phyloP scores from a whole-genome alignment of 1,140 invertebrate genomes.

The Eumeta japonica region DNA sequence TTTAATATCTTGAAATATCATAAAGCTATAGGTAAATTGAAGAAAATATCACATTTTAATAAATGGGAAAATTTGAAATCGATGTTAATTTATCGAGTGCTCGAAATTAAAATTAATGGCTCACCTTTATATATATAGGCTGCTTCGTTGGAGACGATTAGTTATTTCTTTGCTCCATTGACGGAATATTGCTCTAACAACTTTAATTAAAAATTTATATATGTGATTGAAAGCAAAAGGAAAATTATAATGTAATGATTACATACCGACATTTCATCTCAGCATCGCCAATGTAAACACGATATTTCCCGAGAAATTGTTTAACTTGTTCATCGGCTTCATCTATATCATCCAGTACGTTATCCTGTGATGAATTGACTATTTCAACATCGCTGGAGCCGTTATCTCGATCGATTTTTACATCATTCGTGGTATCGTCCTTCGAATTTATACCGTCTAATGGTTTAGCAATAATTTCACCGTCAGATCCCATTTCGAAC shows the following conservation, averaged over 20 bases:
- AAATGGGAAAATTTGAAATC: too few species aligned
- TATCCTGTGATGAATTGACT: conserved; percentile 27
- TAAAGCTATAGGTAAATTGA: too few species aligned
- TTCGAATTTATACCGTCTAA: conserved; percentile 23
- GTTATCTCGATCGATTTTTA: conserved; percentile 4
- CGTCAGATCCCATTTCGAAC: conserved; percentile 36
- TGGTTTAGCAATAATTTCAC: conserved; percentile 33
- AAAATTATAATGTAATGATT: neutral
- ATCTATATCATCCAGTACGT: conserved; percentile 39
- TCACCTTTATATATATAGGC: too few species aligned
- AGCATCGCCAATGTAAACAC: conserved; percentile 17
- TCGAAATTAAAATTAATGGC: too few species aligned
- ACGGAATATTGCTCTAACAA: too few species aligned
- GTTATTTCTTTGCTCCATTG: too few species aligned
- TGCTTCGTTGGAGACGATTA: too few species aligned
- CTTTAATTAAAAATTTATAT: too few species aligned
- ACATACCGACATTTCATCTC: conserved; percentile 44
- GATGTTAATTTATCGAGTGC: too few species aligned
- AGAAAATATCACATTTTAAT: too few species aligned
- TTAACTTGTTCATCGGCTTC: conserved; percentile 42
- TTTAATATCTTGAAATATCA: too few species aligned
- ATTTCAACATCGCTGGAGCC: conserved; percentile 44
- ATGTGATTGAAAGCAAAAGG: too few species aligned
- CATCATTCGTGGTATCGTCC: conserved; percentile 17
- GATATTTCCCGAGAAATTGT: conserved; percentile 42